These are phyloP conservation scores for Sceloporus tristichus DNA, from an alignment of 2,113 vertebrate genomes.

Conservation along the genomic window DNA sequence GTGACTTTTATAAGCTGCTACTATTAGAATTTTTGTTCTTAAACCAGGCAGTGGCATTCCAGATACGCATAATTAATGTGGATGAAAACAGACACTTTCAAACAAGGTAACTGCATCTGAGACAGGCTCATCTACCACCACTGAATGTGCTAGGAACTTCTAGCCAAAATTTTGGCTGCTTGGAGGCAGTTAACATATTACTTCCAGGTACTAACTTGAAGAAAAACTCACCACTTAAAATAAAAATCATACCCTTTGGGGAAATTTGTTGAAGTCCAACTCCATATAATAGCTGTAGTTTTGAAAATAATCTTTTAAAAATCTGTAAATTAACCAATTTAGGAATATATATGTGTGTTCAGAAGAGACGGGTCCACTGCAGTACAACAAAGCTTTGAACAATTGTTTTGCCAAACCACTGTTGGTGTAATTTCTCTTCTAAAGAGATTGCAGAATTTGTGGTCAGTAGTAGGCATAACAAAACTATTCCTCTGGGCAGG, in stretches of 20 bases:
- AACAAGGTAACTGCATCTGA: fast-evolving
- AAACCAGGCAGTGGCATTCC: background rate
- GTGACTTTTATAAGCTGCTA: background rate
- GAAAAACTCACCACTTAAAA: constrained; percentile 13
- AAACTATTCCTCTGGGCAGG: background rate
- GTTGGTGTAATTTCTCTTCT: fast-evolving
- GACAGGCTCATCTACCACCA: background rate
- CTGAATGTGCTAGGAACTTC: background rate
- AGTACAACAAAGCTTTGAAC: background rate
- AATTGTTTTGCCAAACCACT: background rate
- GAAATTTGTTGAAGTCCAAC: background rate
- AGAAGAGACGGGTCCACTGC: background rate
- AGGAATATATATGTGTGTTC: background rate
- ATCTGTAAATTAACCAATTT: background rate
- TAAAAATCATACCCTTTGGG: background rate
- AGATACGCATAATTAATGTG: background rate
- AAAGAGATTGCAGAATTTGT: background rate
- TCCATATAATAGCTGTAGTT: background rate
- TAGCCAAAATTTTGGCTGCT: background rate
- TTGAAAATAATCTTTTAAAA: constrained; percentile 18
- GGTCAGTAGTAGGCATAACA: fast-evolving
- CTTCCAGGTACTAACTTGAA: constrained; percentile 14
- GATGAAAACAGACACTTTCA: constrained; percentile 12
- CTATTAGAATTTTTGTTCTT: constrained; percentile 7
- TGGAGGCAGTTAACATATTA: background rate